Base-by-base conservation (phyloP, 2,888 invertebrate species). In the Rhingia rostrata region DNA sequence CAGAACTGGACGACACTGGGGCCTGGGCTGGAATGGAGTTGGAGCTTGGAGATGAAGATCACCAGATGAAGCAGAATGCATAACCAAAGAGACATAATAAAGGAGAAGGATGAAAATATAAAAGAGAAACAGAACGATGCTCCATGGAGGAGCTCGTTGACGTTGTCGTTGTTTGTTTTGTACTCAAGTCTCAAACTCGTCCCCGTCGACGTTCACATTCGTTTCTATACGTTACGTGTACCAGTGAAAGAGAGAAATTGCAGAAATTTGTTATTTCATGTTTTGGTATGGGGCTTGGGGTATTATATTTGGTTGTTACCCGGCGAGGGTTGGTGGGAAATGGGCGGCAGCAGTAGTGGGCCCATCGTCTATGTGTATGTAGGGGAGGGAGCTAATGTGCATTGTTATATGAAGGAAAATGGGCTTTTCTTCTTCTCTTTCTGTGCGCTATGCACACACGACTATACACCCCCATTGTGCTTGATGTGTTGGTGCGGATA, bases 221-320 rank as follows among this genome's bases (percentile, higher is more conserved):
- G 45, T 75, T 63, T 2, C 22, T 22, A 2, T 22, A 22, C 22
- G 22, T 22, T 1, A 2, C 22, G 22, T 22, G 22, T 22, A 22
- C 22, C 56, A 54, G 56, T 69, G 74, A 84, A 84, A 84, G 84
- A 84, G 84, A 84, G 80, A 84, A 84, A 84, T 84, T 84, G 84
- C 84, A 84, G 75, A 80, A 84, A 80, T 84, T 84, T 84, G 80
- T 75, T 84, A 83, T 83, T 73, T 74, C 69, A 73, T 73, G 61
- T 78, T 75, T 73, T 53, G 67, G 70, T 64, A 72, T 70, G 39
- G 45, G 22, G 22, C 22, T 22, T 22, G 22, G 22, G 22, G 22
- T 22, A 2, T 33, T n/a, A 4, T 33, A 12, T 45, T 51, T 51
- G 35, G 54, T 47, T 4, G 12, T 22, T 22, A 32, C 12, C n/a